phyloP scores from a whole-genome alignment of 1,140 invertebrate genomes.

The Euwallacea fornicatus region DNA sequence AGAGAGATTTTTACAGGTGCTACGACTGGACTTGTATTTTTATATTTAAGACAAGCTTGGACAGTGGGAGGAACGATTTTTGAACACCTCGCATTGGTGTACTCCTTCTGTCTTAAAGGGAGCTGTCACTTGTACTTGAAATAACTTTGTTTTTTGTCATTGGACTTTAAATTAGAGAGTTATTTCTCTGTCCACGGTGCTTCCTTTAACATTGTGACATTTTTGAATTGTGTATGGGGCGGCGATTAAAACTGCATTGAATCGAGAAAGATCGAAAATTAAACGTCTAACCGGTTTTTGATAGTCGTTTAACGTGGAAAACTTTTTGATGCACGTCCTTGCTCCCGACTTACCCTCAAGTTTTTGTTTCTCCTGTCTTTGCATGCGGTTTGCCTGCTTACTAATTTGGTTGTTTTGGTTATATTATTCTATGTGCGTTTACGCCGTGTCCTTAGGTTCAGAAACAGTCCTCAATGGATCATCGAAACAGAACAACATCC shows the following conservation, averaged over 20 bases:
- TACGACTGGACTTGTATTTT: conserved; percentile 23
- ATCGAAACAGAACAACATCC: too few relatives aligned
- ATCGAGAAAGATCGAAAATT: conserved; percentile 21
- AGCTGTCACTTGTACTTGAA: too few relatives aligned
- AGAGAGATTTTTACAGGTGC: conserved; percentile 38
- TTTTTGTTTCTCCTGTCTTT: conserved; percentile 45
- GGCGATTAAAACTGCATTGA: conserved; percentile 57
- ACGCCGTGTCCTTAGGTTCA: too few relatives aligned
- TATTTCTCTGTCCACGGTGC: neutral
- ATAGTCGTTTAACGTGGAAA: conserved; percentile 57
- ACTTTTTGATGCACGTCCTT: conserved; percentile 55
- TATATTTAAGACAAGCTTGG: conserved; percentile 26
- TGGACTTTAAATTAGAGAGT: too few relatives aligned
- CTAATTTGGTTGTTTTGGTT: conserved; percentile 52
- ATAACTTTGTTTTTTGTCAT: too few relatives aligned
- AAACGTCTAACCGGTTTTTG: conserved; percentile 62
- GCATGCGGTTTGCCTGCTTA: conserved; percentile 65
- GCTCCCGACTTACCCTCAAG: conserved; percentile 50
- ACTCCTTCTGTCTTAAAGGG: conserved; percentile 20
- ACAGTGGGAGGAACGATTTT: conserved; percentile 19
- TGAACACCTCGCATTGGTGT: conserved; percentile 18
- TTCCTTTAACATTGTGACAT: conserved; percentile 61
- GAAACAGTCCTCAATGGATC: too few relatives aligned
- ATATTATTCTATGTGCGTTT: too few relatives aligned
- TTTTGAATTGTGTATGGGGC: conserved; percentile 72